Evolutionary conservation across 2,888 invertebrate species (phyloP).

Genomic region (Drosophila kambysellisi): DNA sequence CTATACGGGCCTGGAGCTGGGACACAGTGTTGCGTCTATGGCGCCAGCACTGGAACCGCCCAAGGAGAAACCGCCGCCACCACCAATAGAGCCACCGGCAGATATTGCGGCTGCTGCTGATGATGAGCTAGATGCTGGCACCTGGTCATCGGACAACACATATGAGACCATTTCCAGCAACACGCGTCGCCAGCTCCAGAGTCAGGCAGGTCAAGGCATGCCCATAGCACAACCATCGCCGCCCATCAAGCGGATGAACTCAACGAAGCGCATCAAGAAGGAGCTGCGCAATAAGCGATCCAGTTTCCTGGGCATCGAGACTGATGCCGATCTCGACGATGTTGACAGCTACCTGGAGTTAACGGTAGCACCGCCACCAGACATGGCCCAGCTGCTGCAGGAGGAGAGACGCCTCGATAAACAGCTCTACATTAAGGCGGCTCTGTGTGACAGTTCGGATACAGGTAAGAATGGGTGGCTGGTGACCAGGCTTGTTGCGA

Average conservation of each 20-base stretch:
- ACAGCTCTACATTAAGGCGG: slow-evolving; percentile 90
- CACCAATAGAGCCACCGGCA: slow-evolving; percentile 86
- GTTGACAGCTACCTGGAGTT: slow-evolving; percentile 90
- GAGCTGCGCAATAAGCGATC: slow-evolving; percentile 93
- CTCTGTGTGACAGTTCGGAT: slow-evolving; percentile 89
- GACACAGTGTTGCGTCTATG: slow-evolving; percentile 18
- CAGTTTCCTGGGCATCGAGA: slow-evolving; percentile 94
- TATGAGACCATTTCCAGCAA: slow-evolving; percentile 82
- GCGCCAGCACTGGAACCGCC: slow-evolving; percentile 88
- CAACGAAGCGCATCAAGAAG: slow-evolving; percentile 93
- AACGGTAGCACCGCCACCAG: slow-evolving; percentile 90
- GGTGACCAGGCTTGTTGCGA: not conserved
- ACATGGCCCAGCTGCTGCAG: slow-evolving; percentile 92
- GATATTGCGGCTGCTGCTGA: slow-evolving; percentile 36
- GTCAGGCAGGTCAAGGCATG: slow-evolving; percentile 27
- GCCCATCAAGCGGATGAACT: slow-evolving; percentile 90
- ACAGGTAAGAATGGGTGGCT: slow-evolving; percentile 84
- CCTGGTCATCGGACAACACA: slow-evolving; percentile 83
- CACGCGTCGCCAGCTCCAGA: slow-evolving; percentile 55
- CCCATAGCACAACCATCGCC: slow-evolving; percentile 69
- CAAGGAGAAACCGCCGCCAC: slow-evolving; percentile 94
- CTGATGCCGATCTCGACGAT: slow-evolving; percentile 86
- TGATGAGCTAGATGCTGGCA: slow-evolving; percentile 73
- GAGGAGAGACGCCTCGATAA: slow-evolving; percentile 92
- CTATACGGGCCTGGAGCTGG: slow-evolving; percentile 81